Conservation (phyloP, 2,113 vertebrate species). For the Mirounga angustirostris region DNA sequence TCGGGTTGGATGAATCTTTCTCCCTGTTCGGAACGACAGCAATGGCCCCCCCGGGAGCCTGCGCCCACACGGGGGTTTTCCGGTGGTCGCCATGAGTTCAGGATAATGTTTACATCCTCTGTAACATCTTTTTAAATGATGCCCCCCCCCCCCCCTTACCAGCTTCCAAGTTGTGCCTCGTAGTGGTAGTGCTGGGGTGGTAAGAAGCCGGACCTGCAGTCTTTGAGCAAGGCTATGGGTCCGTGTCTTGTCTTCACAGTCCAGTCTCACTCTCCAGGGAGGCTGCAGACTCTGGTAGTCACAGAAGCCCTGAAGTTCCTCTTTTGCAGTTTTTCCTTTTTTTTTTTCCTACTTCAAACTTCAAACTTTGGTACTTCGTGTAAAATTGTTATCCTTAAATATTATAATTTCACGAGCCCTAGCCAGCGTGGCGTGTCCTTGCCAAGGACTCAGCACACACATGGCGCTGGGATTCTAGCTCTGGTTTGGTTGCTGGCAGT, state of each 20-base stretch:
- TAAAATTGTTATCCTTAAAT: not conserved
- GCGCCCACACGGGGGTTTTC: slow-evolving; percentile 54
- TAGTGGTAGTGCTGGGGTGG: not conserved
- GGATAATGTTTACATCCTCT: slow-evolving; percentile 79
- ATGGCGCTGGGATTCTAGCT: not conserved
- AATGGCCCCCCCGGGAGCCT: slow-evolving; percentile 50
- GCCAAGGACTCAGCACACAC: not conserved
- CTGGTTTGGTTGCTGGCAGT: not conserved
- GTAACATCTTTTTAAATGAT: slow-evolving; percentile 10
- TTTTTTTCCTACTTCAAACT: not conserved
- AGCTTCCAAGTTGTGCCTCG: not conserved
- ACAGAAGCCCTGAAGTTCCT: not conserved
- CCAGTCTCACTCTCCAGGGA: not conserved
- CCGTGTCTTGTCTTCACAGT: not conserved
- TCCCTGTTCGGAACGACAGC: not conserved
- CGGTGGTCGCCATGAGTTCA: slow-evolving; percentile 58
- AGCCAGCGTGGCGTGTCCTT: not conserved
- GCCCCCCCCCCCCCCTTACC: not conserved
- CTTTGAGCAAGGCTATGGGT: not conserved
- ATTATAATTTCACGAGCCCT: not conserved
- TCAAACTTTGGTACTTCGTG: not conserved
- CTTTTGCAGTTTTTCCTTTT: not conserved
- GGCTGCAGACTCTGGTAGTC: not conserved
- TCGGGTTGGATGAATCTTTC: not conserved
- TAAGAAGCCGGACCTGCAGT: not conserved